Conservation (phyloP, 2,113 vertebrate species). For the Scatophagus argus region DNA sequence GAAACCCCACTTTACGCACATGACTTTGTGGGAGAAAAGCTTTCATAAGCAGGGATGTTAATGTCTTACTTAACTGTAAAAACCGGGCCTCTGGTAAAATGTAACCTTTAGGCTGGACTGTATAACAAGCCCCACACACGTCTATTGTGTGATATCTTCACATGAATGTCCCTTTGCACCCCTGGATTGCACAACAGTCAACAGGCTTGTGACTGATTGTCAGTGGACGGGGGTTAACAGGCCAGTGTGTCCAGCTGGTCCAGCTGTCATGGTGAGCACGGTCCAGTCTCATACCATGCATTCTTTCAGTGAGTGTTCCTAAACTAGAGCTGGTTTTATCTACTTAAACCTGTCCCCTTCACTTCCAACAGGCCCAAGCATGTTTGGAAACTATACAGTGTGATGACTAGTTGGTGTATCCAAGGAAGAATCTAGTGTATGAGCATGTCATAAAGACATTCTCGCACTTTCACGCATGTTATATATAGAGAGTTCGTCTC, state of each 20-base stretch:
- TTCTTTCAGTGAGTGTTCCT: slow-evolving; percentile 28
- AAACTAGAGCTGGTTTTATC: neutral
- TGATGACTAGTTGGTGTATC: neutral
- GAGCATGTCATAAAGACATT: neutral
- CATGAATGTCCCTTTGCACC: neutral
- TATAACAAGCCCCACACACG: too few species aligned
- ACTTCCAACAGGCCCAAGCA: slow-evolving; percentile 16
- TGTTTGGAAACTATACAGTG: slow-evolving; percentile 6
- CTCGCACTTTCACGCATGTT: neutral
- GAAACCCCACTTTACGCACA: neutral
- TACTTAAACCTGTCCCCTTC: neutral
- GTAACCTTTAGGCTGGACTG: neutral
- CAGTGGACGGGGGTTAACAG: neutral
- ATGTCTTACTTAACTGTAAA: slow-evolving; percentile 24
- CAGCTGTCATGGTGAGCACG: slow-evolving; percentile 18
- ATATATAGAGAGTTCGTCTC: neutral
- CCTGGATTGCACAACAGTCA: slow-evolving; percentile 1
- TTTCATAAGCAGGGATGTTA: slow-evolving; percentile 18
- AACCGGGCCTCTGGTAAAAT: slow-evolving; percentile 4
- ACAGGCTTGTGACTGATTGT: neutral
- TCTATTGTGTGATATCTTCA: neutral
- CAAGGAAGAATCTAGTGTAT: neutral
- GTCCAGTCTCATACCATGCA: slow-evolving; percentile 36
- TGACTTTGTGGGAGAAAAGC: neutral
- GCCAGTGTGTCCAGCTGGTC: neutral